phyloP scores from a whole-genome alignment of 2,113 vertebrate species.

The Rhea americana region DNA sequence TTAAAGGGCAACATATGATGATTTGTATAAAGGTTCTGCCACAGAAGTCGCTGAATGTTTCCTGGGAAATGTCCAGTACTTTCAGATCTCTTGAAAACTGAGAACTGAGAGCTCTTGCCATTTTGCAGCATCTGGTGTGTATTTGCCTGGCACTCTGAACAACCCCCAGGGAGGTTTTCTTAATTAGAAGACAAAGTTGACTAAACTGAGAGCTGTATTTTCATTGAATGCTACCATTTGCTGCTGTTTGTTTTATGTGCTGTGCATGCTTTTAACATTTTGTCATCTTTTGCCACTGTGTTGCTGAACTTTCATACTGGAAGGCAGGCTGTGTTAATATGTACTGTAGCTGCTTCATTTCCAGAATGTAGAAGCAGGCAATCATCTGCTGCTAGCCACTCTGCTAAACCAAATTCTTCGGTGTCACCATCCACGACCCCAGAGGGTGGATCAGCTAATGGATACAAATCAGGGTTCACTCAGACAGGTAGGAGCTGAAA shows the following conservation, averaged over 20 bases:
- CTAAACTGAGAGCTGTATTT: not conserved
- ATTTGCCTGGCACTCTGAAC: slow-evolving; percentile 24
- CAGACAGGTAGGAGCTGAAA: slow-evolving; percentile 85
- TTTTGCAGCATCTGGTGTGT: slow-evolving; percentile 43
- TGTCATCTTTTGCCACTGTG: not conserved
- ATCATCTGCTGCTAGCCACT: slow-evolving; percentile 81
- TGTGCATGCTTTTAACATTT: slow-evolving; percentile 14
- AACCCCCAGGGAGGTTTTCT: not conserved
- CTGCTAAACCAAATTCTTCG: slow-evolving; percentile 88
- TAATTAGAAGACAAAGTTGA: slow-evolving; percentile 33
- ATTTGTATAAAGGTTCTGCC: slow-evolving; percentile 1
- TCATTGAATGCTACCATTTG: not conserved
- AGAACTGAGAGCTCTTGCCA: not conserved
- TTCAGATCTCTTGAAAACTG: not conserved
- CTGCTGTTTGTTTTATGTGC: slow-evolving; percentile 38
- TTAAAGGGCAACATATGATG: not conserved
- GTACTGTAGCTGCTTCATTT: slow-evolving; percentile 69
- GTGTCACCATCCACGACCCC: slow-evolving; percentile 85
- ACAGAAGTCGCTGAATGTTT: not conserved
- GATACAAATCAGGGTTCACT: slow-evolving; percentile 88
- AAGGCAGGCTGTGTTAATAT: slow-evolving; percentile 61
- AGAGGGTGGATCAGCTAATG: slow-evolving; percentile 89
- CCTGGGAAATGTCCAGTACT: not conserved
- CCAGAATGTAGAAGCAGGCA: slow-evolving; percentile 94
- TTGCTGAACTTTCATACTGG: slow-evolving; percentile 30